These are phyloP conservation scores for Chrosomus eos DNA, from an alignment of 2,797 vertebrate genomes.

Conservation along the genomic window DNA sequence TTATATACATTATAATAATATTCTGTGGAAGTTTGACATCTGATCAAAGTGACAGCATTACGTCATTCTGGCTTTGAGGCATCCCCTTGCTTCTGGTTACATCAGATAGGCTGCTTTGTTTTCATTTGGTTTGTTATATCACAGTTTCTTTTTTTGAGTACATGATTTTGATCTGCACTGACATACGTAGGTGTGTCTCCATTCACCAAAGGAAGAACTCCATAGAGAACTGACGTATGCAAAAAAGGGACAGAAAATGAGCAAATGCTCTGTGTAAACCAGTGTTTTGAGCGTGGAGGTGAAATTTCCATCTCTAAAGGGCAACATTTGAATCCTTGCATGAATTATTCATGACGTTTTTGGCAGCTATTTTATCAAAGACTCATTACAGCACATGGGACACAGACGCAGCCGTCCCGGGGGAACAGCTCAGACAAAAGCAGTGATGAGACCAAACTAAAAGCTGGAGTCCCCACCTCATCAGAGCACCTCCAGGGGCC, in stretches of 20 bases:
- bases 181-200: background rate
- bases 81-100: slow-evolving; percentile 35
- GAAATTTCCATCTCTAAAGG: slow-evolving; percentile 75
- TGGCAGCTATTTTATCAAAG: slow-evolving; percentile 80
- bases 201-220: slow-evolving; percentile 3
- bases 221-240: background rate
- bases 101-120: slow-evolving; percentile 29
- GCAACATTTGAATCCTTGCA: slow-evolving; percentile 45
- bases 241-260: slow-evolving; percentile 31
- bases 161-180: background rate
- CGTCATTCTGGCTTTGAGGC: background rate
- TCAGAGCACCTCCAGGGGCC: slow-evolving; percentile 66
- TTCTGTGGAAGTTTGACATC: background rate
- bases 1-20: background rate
- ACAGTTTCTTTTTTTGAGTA: background rate
- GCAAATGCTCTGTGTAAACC: slow-evolving; percentile 50
- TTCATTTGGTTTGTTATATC: slow-evolving; percentile 23
- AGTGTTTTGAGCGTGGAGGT: slow-evolving; percentile 55
- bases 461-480: slow-evolving; percentile 62
- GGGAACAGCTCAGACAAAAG: slow-evolving; percentile 77
- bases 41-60: background rate
- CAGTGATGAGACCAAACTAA: slow-evolving; percentile 65
- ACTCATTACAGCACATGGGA: slow-evolving; percentile 72
- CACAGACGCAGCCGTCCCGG: slow-evolving; percentile 67
- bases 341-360: slow-evolving; percentile 80